These are phyloP conservation scores for Sorex maritimensis DNA, from an alignment of 2,797 vertebrate genomes.

Conservation along the genomic window DNA sequence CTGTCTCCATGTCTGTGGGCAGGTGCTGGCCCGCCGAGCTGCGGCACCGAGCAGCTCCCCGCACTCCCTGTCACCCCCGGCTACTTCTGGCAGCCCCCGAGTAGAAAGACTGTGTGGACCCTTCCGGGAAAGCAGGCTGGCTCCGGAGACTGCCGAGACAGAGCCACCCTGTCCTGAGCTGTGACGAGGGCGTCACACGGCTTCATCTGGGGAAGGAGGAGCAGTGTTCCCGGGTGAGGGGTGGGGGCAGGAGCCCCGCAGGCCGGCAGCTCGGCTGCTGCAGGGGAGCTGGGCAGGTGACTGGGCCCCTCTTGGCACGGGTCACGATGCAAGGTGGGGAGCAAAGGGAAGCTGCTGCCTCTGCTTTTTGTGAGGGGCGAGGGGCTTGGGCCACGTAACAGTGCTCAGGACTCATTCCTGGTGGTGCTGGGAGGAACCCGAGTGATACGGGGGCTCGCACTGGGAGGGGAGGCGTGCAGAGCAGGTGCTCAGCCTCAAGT, in stretches of 20 bases:
- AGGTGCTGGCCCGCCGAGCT: no score
- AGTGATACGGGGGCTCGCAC: no score
- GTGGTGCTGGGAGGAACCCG: no score
- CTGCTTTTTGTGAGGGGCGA: no score
- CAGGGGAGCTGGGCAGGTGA: fast-evolving
- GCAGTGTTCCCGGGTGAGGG: no score
- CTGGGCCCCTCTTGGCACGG: background rate
- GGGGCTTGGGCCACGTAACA: no score
- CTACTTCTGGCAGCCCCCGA: background rate
- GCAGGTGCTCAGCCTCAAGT: no score
- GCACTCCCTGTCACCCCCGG: background rate
- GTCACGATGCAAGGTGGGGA: background rate
- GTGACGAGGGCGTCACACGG: background rate
- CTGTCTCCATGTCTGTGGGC: no score
- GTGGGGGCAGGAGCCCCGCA: background rate
- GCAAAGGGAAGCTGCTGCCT: fast-evolving
- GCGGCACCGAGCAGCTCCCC: background rate
- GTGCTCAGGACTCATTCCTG: no score
- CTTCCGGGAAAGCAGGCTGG: background rate
- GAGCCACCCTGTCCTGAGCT: background rate
- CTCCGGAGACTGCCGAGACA: background rate
- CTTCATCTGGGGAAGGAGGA: background rate
- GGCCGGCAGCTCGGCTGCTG: background rate
- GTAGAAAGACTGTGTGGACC: background rate
- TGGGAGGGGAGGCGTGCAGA: no score